Conservation (phyloP, 2,888 invertebrate genomes). For the Trichacis sp. region DNA sequence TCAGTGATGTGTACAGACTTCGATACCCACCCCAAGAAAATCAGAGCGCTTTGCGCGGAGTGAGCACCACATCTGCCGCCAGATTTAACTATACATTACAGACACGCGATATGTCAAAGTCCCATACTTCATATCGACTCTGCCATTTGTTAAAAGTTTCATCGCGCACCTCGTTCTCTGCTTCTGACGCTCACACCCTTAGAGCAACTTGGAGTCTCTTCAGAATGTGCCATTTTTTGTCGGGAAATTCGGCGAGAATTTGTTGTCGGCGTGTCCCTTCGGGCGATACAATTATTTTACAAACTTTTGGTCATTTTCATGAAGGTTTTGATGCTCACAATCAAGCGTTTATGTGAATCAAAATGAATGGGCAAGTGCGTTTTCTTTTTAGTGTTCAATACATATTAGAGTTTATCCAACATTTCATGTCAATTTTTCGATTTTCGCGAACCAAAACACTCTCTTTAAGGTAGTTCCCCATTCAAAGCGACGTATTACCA, state of each 20-base stretch:
- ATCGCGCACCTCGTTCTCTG: slow-evolving; percentile 58
- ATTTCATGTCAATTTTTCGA: no score
- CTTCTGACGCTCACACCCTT: slow-evolving; percentile 42
- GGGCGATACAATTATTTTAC: slow-evolving; percentile 13
- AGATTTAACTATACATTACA: slow-evolving; percentile 70
- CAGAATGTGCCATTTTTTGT: slow-evolving; percentile 50
- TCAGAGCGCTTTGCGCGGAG: slow-evolving; percentile 46
- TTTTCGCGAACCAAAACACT: no score
- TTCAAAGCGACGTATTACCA: no score
- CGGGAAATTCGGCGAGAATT: slow-evolving; percentile 26
- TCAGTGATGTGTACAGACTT: slow-evolving; percentile 41
- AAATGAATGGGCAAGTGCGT: no score
- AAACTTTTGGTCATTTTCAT: no score
- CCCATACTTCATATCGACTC: slow-evolving; percentile 70
- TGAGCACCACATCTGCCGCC: slow-evolving; percentile 67
- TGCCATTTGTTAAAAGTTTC: slow-evolving; percentile 70
- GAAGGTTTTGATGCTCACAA: no score
- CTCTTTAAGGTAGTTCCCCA: no score
- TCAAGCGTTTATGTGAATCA: no score
- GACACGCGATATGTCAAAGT: slow-evolving; percentile 70
- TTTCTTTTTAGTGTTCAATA: no score
- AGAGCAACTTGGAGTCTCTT: slow-evolving; percentile 49
- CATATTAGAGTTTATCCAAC: no score
- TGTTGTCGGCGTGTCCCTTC: slow-evolving; percentile 3
- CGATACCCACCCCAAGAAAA: slow-evolving; percentile 34